Percentiles rank a stretch among this genome's conserved stretches.
These are phyloP conservation scores for Athrips mouffetella DNA, from an alignment of 2,888 invertebrate species.

Conservation along the genomic window DNA sequence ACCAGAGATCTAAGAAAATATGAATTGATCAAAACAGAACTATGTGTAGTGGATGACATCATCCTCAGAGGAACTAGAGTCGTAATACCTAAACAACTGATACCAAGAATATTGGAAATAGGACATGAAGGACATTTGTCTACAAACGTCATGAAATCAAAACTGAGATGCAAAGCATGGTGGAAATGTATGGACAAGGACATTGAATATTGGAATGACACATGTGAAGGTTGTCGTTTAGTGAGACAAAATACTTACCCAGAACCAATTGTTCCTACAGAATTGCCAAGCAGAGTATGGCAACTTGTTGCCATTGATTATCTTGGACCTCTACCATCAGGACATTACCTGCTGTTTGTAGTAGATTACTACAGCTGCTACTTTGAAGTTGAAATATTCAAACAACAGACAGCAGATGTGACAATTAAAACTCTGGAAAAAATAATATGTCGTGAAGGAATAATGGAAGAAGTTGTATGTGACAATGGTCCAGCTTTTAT, in stretches of 20 bases:
- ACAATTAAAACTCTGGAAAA: no score
- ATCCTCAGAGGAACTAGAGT: not conserved
- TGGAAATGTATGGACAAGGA: not conserved
- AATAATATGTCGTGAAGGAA: no score
- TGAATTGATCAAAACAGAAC: not conserved
- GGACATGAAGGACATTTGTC: not conserved
- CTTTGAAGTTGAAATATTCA: no score
- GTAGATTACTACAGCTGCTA: no score
- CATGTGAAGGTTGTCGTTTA: not conserved
- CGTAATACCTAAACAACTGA: not conserved
- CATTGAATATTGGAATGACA: not conserved
- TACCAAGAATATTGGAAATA: not conserved
- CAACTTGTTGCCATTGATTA: not conserved
- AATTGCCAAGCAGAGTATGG: not conserved
- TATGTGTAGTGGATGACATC: not conserved
- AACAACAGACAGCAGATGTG: no score
- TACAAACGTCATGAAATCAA: not conserved
- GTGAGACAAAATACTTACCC: not conserved
- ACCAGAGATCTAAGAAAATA: not conserved
- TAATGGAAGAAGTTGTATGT: no score
- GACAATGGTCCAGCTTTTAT: no score
- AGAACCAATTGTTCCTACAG: not conserved
- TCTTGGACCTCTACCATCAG: no score
- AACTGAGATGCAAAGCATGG: not conserved
- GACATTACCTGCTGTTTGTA: no score